Evolutionary conservation across 2,888 invertebrate genomes (phyloP), one percentile per base, ranked within the genome.

Genomic region (Dermolepida albohirtum): DNA sequence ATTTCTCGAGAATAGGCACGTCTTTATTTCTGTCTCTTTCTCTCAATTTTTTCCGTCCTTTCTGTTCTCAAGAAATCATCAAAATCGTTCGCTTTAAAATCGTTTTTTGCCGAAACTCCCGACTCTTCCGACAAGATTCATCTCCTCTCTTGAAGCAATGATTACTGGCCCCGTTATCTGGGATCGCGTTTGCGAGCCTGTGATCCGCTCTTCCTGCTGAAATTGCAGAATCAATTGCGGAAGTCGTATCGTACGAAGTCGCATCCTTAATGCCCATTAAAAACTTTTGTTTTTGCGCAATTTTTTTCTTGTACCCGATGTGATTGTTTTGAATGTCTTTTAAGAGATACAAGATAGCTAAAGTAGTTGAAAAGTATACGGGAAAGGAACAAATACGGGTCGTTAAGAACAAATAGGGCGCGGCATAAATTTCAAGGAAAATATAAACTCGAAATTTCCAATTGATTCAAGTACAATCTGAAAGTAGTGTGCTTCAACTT

Each of bases 191-290:
- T 47, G 34, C 16, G 34, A 47, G 59, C 59, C 47, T 39, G 34
- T 16, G 29, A 27, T 44, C 34, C 16, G 44, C 29, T 16, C 47
- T 62, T 62, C 59, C 47, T 62, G 47, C 29, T 62, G 47, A 44
- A 57, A 44, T 62, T 62, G 47, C 59, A n/a, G 47, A 62, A 62
- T 62, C 59, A 62, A 62, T 62, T 62, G 44, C 47, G 59, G 59
- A 62, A 62, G 47, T 49, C 59, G 29, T 47, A 41, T 40, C 10
- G 55, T 16, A 34, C 55, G 55, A 29, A 27, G 27, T 47, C 47
- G 47, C 47, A 44, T 62, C 16, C 17, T 47, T 34, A 34, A 44
- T 11, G 34, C 8, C 44, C 29, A 34, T 62, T 62, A 62, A 49
- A 47, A 34, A 47, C 54, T 34, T 34, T 54, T 6, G 39, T 10